phyloP scores from a whole-genome alignment of 2,888 invertebrate genomes.

The Seira musarum region DNA sequence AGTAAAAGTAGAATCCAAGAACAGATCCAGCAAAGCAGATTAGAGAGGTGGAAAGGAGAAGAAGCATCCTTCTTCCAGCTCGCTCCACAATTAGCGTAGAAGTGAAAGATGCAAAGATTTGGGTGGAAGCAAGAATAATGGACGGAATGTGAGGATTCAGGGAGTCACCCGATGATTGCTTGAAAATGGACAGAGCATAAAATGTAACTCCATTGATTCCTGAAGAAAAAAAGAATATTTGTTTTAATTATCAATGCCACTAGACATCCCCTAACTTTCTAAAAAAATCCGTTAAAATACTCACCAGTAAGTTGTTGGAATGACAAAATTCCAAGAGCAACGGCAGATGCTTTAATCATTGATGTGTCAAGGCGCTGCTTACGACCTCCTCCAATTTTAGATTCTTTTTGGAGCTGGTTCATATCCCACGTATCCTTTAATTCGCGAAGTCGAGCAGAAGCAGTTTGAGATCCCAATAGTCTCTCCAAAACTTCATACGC shows the following conservation, averaged over 20 bases:
- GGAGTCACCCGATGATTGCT: slow-evolving; percentile 44
- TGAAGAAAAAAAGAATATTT: slow-evolving; percentile 13
- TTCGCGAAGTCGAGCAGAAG: slow-evolving; percentile 24
- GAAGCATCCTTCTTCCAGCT: slow-evolving; percentile 59
- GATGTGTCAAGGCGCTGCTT: slow-evolving; percentile 33
- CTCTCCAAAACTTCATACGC: slow-evolving; percentile 48
- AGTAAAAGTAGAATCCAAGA: slow-evolving; percentile 61
- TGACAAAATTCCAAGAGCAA: slow-evolving; percentile 63
- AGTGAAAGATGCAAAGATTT: slow-evolving; percentile 62
- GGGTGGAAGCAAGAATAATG: slow-evolving; percentile 61
- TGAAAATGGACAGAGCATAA: slow-evolving; percentile 65
- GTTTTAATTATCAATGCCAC: no score
- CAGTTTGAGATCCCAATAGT: slow-evolving; percentile 41
- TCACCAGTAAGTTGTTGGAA: slow-evolving; percentile 66
- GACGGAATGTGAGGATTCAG: slow-evolving; percentile 58
- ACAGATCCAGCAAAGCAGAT: slow-evolving; percentile 45
- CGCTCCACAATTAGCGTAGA: slow-evolving; percentile 64
- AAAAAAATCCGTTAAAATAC: not conserved
- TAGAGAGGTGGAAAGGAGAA: slow-evolving; percentile 52
- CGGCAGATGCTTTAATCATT: slow-evolving; percentile 61
- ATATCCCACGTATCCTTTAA: slow-evolving; percentile 25
- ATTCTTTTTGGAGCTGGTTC: slow-evolving; percentile 14
- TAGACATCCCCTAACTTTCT: not conserved
- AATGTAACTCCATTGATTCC: slow-evolving; percentile 68
- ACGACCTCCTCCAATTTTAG: slow-evolving; percentile 19